Evolutionary conservation across 2,113 vertebrate species (phyloP).

Genomic region (Romanogobio albipinnatus): DNA sequence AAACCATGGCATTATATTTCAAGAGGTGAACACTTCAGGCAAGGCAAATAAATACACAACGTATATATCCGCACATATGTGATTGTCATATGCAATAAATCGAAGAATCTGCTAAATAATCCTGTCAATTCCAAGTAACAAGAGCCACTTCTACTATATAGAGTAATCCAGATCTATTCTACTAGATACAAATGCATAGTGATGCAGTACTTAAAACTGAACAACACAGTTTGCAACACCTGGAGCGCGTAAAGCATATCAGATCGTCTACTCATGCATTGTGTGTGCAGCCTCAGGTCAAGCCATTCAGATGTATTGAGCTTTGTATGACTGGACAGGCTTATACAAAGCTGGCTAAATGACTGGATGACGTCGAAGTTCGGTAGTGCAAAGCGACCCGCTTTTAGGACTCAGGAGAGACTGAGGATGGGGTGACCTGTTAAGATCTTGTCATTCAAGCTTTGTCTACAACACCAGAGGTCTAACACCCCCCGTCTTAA

Average conservation of each 20-base stretch:
- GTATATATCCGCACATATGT: neutral
- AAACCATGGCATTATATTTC: constrained; percentile 22
- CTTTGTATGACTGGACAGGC: constrained; percentile 38
- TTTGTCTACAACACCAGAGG: neutral
- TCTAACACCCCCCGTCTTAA: neutral
- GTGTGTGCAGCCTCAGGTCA: constrained; percentile 29
- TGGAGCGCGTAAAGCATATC: constrained; percentile 16
- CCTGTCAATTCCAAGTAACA: neutral
- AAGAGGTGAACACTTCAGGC: constrained; percentile 23
- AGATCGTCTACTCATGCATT: constrained; percentile 27
- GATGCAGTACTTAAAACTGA: neutral
- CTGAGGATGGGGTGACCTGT: constrained; percentile 27
- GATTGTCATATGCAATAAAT: constrained; percentile 16
- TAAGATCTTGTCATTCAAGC: constrained; percentile 12
- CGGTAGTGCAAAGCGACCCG: constrained; percentile 9
- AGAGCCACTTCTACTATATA: neutral
- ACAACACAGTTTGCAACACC: neutral
- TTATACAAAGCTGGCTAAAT: constrained; percentile 35
- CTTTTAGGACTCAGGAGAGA: constrained; percentile 23
- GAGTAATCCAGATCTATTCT: neutral
- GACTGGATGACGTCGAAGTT: constrained; percentile 22
- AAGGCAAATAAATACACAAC: constrained; percentile 22
- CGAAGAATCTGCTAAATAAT: constrained; percentile 21
- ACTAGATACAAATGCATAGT: constrained; percentile 13
- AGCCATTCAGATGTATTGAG: constrained; percentile 46